Evolutionary conservation across 2,797 vertebrate genomes (phyloP).

Genomic region (Buphagus erythrorhynchus): DNA sequence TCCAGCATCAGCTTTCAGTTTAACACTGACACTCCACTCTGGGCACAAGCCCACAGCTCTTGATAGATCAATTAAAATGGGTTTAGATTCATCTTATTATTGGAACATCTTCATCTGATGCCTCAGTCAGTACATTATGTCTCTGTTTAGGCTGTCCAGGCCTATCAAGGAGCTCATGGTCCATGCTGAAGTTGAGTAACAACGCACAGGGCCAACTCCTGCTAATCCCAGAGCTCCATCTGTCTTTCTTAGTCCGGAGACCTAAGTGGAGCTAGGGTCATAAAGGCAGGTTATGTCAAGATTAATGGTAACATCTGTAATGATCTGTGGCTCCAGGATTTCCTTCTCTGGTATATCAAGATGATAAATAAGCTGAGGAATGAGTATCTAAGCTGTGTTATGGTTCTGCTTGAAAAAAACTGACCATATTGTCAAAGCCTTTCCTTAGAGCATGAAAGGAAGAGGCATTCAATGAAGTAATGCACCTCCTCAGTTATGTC

Average conservation of each 20-base stretch:
- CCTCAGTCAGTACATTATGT: neutral
- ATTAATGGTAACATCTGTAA: neutral
- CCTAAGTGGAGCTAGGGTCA: neutral
- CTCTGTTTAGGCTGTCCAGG: neutral
- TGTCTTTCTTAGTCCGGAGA: neutral
- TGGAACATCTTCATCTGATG: neutral
- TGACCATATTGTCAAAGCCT: neutral
- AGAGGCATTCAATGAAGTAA: neutral
- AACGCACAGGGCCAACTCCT: neutral
- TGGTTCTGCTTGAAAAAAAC: neutral
- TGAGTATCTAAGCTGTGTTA: neutral
- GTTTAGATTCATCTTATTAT: neutral
- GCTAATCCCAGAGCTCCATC: neutral
- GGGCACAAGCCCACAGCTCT: neutral
- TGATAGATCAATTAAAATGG: neutral
- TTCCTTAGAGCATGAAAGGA: neutral
- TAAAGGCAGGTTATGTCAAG: accelerated
- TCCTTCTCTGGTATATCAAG: neutral
- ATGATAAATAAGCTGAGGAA: neutral
- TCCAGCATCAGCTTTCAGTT: neutral
- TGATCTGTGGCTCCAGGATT: neutral
- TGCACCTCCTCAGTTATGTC: neutral
- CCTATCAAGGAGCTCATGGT: neutral
- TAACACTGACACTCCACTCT: neutral
- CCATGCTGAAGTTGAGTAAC: neutral